Evolutionary conservation across 2,113 vertebrate genomes (phyloP).

Genomic region (Sula dactylatra): DNA sequence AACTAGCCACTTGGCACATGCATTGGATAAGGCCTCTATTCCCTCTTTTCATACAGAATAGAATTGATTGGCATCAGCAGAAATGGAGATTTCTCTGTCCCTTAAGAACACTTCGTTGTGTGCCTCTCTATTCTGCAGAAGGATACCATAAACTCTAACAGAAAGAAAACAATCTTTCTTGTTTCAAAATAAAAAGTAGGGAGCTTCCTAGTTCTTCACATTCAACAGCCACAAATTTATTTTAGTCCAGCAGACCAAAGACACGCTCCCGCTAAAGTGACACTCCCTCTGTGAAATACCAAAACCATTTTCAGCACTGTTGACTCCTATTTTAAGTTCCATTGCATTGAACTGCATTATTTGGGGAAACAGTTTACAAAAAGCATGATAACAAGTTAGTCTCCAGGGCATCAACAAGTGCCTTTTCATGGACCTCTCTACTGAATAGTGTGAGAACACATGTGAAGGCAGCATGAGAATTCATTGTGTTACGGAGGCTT

Average conservation of each 20-base stretch:
- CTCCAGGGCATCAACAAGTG: not conserved
- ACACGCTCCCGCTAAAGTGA: not conserved
- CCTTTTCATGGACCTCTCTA: not conserved
- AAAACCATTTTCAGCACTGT: not conserved
- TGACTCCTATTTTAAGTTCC: not conserved
- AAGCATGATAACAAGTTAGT: not conserved
- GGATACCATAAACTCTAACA: not conserved
- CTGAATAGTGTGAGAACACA: not conserved
- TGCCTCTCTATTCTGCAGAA: not conserved
- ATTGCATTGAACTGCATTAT: not conserved
- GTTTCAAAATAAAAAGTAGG: not conserved
- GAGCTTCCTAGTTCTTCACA: not conserved
- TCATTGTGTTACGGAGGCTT: not conserved
- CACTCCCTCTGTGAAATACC: not conserved
- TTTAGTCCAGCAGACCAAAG: not conserved
- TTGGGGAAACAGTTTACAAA: not conserved
- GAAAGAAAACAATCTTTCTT: not conserved
- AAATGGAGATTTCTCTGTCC: not conserved
- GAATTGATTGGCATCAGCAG: not conserved
- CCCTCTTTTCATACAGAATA: not conserved
- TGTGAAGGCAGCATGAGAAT: not conserved
- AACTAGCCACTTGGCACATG: not conserved
- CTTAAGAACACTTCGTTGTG: not conserved
- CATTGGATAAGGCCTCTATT: not conserved
- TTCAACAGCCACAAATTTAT: not conserved